Percentiles rank a stretch among this genome's conserved stretches.
Conservation (phyloP, 2,113 vertebrate genomes). For the Onychorhynchus coronatus region DNA sequence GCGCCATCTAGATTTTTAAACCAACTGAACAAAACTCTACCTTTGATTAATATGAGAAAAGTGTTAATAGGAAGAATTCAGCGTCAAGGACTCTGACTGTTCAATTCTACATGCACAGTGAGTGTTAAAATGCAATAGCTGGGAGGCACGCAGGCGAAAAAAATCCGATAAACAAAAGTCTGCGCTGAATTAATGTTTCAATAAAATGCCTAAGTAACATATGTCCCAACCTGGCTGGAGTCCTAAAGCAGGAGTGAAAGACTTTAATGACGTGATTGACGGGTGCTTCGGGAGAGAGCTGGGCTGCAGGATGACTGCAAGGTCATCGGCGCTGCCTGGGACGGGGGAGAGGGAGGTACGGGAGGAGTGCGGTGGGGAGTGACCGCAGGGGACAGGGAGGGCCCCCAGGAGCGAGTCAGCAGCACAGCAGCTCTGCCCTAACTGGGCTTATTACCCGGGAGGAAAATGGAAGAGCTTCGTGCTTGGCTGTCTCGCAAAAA, state of each 20-base stretch:
- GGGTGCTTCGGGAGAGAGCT: not conserved
- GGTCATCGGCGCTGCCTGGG: not conserved
- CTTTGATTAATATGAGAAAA: not conserved
- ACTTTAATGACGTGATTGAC: not conserved
- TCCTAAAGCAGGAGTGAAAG: conserved; percentile 3
- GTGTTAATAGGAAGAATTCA: not conserved
- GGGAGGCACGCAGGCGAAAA: not conserved
- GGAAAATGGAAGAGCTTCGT: not conserved
- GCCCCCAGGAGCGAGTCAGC: not conserved
- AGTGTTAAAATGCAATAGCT: not conserved
- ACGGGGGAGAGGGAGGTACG: not conserved
- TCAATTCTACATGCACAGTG: not conserved
- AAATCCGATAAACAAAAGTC: not conserved
- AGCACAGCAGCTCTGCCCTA: not conserved
- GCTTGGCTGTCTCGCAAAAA: conserved; percentile 12
- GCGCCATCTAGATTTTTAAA: not conserved
- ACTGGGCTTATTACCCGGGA: not conserved
- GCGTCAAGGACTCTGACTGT: not conserved
- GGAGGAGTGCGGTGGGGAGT: not conserved
- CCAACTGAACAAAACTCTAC: not conserved
- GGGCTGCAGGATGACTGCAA: not conserved
- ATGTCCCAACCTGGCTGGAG: conserved; percentile 15
- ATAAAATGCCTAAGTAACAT: conserved; percentile 18
- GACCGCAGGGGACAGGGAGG: not conserved
- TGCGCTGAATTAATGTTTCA: not conserved